Conservation (phyloP, 2,888 invertebrate genomes). For the Machimus atricapillus region DNA sequence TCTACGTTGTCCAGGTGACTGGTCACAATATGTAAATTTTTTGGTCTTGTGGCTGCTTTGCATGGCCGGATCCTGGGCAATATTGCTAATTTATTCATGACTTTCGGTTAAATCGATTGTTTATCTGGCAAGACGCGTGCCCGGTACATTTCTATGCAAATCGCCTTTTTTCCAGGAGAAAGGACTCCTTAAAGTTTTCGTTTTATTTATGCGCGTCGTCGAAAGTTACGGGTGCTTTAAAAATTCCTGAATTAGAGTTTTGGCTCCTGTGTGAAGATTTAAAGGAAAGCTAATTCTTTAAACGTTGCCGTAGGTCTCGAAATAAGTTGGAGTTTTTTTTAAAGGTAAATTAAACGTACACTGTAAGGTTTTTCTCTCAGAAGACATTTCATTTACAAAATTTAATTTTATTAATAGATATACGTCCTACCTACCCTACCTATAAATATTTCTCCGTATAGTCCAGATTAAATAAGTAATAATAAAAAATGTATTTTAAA, state of each 20-base stretch:
- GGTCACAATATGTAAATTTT: constrained; percentile 19
- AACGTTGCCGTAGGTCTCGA: not conserved
- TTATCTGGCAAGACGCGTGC: constrained; percentile 4
- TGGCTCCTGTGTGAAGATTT: not conserved
- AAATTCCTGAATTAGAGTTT: not conserved
- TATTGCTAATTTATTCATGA: constrained; percentile 31
- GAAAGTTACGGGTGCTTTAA: not conserved
- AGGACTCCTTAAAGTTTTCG: not conserved
- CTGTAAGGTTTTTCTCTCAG: too few relatives aligned
- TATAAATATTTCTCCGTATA: too few relatives aligned
- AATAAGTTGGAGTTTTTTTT: too few relatives aligned
- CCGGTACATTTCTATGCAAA: not conserved
- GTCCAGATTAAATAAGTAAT: too few relatives aligned
- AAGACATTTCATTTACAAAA: too few relatives aligned
- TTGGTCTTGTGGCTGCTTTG: not conserved
- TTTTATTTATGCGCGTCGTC: not conserved
- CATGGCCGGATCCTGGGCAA: not conserved
- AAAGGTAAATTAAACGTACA: too few relatives aligned
- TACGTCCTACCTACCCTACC: too few relatives aligned
- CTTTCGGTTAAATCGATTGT: constrained; percentile 33
- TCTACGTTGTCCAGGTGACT: constrained; percentile 14
- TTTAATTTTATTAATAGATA: too few relatives aligned
- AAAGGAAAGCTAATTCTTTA: not conserved
- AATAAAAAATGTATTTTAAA: too few relatives aligned
- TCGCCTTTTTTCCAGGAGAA: not conserved